Percentiles rank a stretch among this genome's conserved stretches.
These are phyloP conservation scores for Vireo griseus DNA, from an alignment of 2,797 vertebrate genomes.

Conservation along the genomic window DNA sequence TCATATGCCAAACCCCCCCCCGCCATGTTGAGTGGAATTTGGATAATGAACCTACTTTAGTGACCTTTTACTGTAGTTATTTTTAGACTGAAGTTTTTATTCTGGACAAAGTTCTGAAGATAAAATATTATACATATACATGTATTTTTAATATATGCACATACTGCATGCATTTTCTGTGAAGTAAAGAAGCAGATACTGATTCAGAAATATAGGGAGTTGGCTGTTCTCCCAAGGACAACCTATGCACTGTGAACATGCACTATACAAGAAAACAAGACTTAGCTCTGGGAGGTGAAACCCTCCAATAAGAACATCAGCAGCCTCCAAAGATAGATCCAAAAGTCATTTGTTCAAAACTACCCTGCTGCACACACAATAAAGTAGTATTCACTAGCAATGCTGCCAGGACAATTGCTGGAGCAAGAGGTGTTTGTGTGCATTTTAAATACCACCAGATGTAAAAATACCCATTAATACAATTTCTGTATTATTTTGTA, in stretches of 20 bases:
- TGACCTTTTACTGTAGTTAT: not conserved
- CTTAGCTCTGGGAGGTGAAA: not conserved
- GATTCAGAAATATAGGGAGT: not conserved
- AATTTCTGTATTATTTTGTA: not conserved
- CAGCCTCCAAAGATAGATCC: not conserved
- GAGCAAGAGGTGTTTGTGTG: not conserved
- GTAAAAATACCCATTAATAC: not conserved
- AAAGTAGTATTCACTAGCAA: not conserved
- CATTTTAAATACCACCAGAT: not conserved
- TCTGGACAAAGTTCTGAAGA: not conserved
- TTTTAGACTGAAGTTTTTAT: not conserved
- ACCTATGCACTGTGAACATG: not conserved
- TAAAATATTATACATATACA: not conserved
- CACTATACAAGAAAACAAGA: not conserved
- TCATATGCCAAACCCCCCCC: not conserved
- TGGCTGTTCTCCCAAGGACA: not conserved
- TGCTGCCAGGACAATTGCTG: not conserved
- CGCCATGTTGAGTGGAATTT: not conserved
- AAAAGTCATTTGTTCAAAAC: not conserved
- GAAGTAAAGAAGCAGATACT: not conserved
- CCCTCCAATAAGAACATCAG: not conserved
- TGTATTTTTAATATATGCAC: not conserved
- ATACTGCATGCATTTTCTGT: not conserved
- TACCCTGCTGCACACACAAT: not conserved
- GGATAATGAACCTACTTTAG: not conserved